Evolutionary conservation across 2,888 invertebrate genomes (phyloP), one percentile per base, ranked within the genome.

Genomic region (Callyntrura guangdongensis): DNA sequence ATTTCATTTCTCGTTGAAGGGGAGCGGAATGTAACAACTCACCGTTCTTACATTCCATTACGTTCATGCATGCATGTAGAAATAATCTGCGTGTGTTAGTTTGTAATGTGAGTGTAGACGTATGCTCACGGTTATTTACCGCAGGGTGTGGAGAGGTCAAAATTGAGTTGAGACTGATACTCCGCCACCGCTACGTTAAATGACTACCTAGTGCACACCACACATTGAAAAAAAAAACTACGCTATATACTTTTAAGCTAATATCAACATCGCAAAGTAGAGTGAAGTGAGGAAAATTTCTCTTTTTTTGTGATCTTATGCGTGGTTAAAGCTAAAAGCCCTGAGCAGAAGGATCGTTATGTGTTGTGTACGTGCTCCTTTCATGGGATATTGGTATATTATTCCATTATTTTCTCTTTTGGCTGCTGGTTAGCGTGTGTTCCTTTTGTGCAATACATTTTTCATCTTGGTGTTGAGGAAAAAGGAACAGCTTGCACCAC

Each of bases 1-100:
- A 91, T 91, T 91, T 91, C 85, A 81, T 85, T 91, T 91, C 91
- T 91, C 64, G 74, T 59, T 87, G 72, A 83, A 86, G 64, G 77
- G 77, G 77, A 84, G 61, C 36, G 79, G 59, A 79, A 79, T 79
- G 59, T 59, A 59, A 79, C 25, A 56, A 17, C 56, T 27, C 25
- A 45, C 72, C 27, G 47, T 69, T 53, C 67, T 64, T 64, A 83
- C 67, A 72, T 72, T 85, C 14, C 72, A 69, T 85, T 49, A 61
- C 81, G 45, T 64, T 47, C 64, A 82, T 61, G 61, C 27, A 79
- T 79, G 79, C 56, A 56, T 17, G 36, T 36, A 77, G 25, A n/a
- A 59, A 59, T 61, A 64, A 82, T 82, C 64, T 82, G 47, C 81
- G 69, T 69, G 69, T 17, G 69, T 69, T 36, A 36, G 69, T 69